Percentiles rank a stretch among this genome's conserved stretches.
These are phyloP conservation scores for Anthoptus insignis DNA, from an alignment of 2,888 invertebrate species.

Conservation along the genomic window DNA sequence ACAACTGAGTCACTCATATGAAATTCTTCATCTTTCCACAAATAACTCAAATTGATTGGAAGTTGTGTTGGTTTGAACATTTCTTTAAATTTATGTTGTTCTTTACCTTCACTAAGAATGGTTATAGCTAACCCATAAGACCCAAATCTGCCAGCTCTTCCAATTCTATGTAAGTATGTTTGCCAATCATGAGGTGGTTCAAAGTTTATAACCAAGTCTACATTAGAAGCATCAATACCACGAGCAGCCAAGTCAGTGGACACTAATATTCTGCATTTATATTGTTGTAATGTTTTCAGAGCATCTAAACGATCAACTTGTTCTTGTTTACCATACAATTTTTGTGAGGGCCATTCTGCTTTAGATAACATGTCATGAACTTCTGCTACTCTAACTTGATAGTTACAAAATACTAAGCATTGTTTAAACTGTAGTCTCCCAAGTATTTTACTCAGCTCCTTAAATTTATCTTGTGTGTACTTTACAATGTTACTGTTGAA, in stretches of 20 bases:
- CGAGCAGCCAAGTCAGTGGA: slow-evolving; percentile 97
- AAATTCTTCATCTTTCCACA: slow-evolving; percentile 63
- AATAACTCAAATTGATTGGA: slow-evolving; percentile 57
- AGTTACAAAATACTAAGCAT: slow-evolving; percentile 97
- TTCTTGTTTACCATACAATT: slow-evolving; percentile 92
- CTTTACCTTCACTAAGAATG: slow-evolving; percentile 89
- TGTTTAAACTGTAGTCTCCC: slow-evolving; percentile 93
- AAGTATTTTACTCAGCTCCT: slow-evolving; percentile 90
- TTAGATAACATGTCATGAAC: slow-evolving; percentile 90
- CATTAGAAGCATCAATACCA: slow-evolving; percentile 97
- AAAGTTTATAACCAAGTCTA: slow-evolving; percentile 97
- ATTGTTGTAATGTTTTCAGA: slow-evolving; percentile 92
- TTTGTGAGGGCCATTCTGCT: slow-evolving; percentile 92
- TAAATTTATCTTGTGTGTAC: slow-evolving; percentile 89
- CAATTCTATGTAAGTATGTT: slow-evolving; percentile 98
- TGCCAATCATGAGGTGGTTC: slow-evolving; percentile 94
- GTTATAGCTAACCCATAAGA: slow-evolving; percentile 93
- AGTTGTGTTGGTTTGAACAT: slow-evolving; percentile 87
- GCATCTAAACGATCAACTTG: slow-evolving; percentile 93
- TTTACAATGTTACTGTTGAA: slow-evolving; percentile 88
- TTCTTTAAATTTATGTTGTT: slow-evolving; percentile 85
- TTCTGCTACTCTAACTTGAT: slow-evolving; percentile 94
- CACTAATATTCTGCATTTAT: slow-evolving; percentile 94
- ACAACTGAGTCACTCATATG: slow-evolving; percentile 29
- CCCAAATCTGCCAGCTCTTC: slow-evolving; percentile 98